Conservation (phyloP, 2,797 vertebrate genomes). For the Brachyrhaphis roseni region DNA sequence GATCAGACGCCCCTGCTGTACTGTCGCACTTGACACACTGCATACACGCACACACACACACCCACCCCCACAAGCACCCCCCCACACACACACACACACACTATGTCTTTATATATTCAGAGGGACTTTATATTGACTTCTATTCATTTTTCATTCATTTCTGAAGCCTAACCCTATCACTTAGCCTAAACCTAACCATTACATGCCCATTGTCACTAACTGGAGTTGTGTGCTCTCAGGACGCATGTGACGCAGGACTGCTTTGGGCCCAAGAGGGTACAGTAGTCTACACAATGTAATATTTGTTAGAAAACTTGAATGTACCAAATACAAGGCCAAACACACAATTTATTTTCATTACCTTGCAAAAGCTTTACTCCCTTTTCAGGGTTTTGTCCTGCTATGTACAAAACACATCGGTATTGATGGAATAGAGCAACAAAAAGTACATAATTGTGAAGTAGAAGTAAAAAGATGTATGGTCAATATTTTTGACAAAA, state of each 20-base stretch:
- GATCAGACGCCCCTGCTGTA: constrained; percentile 80
- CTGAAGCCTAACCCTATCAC: too few relatives aligned
- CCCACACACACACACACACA: background rate
- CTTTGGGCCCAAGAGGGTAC: too few relatives aligned
- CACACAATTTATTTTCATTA: background rate
- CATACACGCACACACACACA: constrained; percentile 18
- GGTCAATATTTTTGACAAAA: background rate
- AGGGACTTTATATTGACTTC: too few relatives aligned
- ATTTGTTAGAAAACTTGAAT: background rate
- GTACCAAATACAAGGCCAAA: background rate
- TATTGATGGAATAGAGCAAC: background rate
- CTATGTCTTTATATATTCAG: too few relatives aligned
- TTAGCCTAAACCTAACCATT: too few relatives aligned
- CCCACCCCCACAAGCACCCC: constrained; percentile 14
- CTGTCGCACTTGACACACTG: constrained; percentile 48
- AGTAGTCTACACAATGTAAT: background rate
- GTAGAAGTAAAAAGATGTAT: background rate
- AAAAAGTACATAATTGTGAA: background rate
- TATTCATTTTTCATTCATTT: too few relatives aligned
- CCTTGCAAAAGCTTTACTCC: background rate
- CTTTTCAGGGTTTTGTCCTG: background rate
- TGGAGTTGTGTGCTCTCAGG: too few relatives aligned
- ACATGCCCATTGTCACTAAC: too few relatives aligned
- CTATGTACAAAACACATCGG: background rate
- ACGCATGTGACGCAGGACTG: too few relatives aligned